Percentiles rank a stretch among this genome's conserved stretches.
phyloP scores from a whole-genome alignment of 2,797 vertebrate species.

The Microtus obscurus region DNA sequence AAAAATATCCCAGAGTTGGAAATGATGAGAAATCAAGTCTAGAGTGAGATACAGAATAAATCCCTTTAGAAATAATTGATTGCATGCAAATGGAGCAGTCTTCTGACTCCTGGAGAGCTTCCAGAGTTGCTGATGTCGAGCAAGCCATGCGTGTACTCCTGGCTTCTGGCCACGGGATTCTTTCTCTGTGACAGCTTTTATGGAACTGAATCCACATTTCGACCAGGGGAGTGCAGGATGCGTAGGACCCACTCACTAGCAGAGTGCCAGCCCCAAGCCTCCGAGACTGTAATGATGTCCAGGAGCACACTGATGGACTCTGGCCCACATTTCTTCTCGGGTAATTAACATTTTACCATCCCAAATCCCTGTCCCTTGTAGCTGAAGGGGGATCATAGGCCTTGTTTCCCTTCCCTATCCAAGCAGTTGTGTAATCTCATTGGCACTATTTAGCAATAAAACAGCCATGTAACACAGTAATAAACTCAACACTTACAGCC shows the following conservation, averaged over 20 bases:
- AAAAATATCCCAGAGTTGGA: constrained; percentile 10
- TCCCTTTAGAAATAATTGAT: constrained; percentile 72
- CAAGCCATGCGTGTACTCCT: constrained; percentile 48
- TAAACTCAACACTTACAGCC: constrained; percentile 43
- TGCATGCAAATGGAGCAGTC: constrained; percentile 52
- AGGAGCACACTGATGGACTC: constrained; percentile 58
- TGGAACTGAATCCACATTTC: constrained; percentile 64
- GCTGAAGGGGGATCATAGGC: constrained; percentile 63
- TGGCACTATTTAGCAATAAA: constrained; percentile 74
- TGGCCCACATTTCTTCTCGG: constrained; percentile 29
- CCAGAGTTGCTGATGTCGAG: constrained; percentile 56
- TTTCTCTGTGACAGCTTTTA: constrained; percentile 67
- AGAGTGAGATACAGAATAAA: constrained; percentile 62
- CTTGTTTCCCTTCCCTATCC: constrained; percentile 61
- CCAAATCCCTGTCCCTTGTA: constrained; percentile 60
- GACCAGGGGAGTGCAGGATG: constrained; percentile 66
- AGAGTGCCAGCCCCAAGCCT: constrained; percentile 45
- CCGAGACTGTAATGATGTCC: constrained; percentile 52
- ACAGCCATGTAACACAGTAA: constrained; percentile 61
- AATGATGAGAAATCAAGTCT: constrained; percentile 30
- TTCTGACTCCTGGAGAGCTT: constrained; percentile 70
- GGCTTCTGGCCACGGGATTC: constrained; percentile 62
- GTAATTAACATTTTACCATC: constrained; percentile 75
- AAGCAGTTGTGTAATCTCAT: constrained; percentile 76
- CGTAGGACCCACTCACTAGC: constrained; percentile 47